Conservation (phyloP, 2,797 vertebrate species). For the Onychomys torridus region DNA sequence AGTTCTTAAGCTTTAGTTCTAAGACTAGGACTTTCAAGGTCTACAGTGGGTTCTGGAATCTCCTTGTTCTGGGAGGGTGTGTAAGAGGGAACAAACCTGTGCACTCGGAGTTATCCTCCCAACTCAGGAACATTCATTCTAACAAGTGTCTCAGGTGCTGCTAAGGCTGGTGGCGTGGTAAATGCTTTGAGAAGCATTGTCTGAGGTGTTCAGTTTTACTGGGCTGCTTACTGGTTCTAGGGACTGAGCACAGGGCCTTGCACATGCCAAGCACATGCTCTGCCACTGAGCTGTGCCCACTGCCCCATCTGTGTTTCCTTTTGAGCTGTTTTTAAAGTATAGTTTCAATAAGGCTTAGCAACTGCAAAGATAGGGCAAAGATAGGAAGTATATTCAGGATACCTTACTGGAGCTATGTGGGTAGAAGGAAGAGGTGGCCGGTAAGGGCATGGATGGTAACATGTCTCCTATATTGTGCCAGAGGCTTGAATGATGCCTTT, state of each 20-base stretch:
- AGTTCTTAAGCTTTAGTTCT: neutral
- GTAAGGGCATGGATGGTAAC: neutral
- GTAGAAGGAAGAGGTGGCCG: neutral
- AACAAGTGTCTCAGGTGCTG: neutral
- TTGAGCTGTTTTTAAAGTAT: constrained; percentile 26
- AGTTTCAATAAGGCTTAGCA: neutral
- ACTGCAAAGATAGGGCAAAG: neutral
- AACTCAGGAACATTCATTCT: neutral
- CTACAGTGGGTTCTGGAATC: neutral
- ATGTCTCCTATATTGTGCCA: neutral
- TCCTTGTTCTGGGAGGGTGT: neutral
- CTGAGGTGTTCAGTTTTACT: neutral
- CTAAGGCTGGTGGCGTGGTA: neutral
- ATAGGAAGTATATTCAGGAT: neutral
- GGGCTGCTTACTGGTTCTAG: neutral
- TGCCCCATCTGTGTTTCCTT: neutral
- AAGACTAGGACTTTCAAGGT: neutral
- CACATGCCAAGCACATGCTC: neutral
- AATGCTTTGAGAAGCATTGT: neutral
- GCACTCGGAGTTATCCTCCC: neutral
- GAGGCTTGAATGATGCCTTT: neutral
- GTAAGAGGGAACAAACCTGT: neutral
- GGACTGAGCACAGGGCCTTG: neutral
- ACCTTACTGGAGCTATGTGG: neutral
- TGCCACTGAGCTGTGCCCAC: neutral